A percentile compares a stretch with the other conserved stretches of the same genome.
phyloP scores from a whole-genome alignment of 2,888 invertebrate genomes.

The Cacoxenus indagator region DNA sequence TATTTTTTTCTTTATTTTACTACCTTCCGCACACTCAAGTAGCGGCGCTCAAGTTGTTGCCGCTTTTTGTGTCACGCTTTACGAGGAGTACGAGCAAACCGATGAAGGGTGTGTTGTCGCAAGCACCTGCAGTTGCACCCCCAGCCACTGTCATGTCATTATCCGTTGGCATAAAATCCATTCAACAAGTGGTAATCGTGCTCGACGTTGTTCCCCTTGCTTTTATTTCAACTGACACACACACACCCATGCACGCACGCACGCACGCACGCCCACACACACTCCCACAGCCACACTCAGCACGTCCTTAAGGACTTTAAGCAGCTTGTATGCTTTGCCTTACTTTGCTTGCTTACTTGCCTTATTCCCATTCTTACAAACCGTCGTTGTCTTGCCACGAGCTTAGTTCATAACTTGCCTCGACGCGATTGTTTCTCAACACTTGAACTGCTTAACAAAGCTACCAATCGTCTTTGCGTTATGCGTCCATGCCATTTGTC shows the following conservation, averaged over 20 bases:
- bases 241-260: slow-evolving; percentile 7
- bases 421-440: slow-evolving; percentile 15
- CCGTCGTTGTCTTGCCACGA: neutral
- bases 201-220: slow-evolving; percentile 47
- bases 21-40: neutral
- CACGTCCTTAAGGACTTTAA: slow-evolving; percentile 60
- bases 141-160: slow-evolving; percentile 52
- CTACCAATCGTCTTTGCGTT: slow-evolving; percentile 3
- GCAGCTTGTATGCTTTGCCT: slow-evolving; percentile 51
- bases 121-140: neutral
- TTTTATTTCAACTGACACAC: slow-evolving; percentile 10
- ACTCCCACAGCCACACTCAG: slow-evolving; percentile 28
- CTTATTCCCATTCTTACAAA: neutral
- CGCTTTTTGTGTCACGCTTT: neutral
- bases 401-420: slow-evolving; percentile 5
- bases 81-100: neutral
- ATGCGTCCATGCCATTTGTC: neutral
- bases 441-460: neutral
- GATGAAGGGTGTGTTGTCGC: neutral
- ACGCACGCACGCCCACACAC: neutral
- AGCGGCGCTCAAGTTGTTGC: neutral
- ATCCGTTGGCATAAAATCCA: slow-evolving; percentile 46
- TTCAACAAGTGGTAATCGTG: slow-evolving; percentile 63
- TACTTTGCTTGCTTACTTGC: neutral
- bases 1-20: neutral